phyloP scores from a whole-genome alignment of 2,797 vertebrate species.

The Uromys caudimaculatus region DNA sequence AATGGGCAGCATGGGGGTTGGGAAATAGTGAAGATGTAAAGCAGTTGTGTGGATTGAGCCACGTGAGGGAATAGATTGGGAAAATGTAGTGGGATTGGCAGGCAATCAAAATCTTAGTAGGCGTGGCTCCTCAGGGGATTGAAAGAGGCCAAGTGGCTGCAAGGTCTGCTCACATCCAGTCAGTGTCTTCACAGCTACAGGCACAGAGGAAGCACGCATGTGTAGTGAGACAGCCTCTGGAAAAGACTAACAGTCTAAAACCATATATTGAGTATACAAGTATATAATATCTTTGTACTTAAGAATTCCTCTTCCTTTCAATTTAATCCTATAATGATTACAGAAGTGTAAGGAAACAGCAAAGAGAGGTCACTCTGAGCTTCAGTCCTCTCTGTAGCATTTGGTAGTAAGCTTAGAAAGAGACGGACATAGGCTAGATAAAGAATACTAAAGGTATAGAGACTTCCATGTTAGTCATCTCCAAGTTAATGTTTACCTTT shows the following conservation, averaged over 20 bases:
- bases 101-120: not conserved
- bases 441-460: not conserved
- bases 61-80: not conserved
- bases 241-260: not conserved
- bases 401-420: not conserved
- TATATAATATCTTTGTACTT: not conserved
- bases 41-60: not conserved
- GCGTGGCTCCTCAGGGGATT: not conserved
- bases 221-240: not conserved
- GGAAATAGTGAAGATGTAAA: not conserved
- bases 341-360: not conserved
- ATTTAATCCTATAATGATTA: not conserved
- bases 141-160: not conserved
- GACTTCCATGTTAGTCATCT: not conserved
- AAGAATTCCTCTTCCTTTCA: not conserved
- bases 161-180: not conserved
- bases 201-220: not conserved
- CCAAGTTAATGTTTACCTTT: not conserved
- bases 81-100: not conserved
- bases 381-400: not conserved
- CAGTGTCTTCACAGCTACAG: fast-evolving
- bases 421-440: not conserved
- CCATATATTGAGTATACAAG: not conserved
- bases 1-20: not conserved
- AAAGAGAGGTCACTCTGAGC: not conserved